Conservation (phyloP, 2,113 vertebrate genomes). For the Oreochromis niloticus region DNA sequence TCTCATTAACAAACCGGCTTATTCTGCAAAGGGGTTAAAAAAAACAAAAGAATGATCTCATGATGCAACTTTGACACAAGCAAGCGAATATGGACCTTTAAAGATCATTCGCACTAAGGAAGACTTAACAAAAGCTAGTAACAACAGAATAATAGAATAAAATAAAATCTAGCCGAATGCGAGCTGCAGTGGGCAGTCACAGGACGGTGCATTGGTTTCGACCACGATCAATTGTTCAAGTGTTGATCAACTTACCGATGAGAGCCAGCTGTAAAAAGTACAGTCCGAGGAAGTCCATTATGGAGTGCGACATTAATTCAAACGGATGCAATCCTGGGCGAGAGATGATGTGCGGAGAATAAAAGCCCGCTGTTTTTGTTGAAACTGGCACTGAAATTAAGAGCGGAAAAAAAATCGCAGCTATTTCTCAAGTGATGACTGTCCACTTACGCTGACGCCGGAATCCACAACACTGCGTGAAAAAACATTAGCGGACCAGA, state of each 20-base stretch:
- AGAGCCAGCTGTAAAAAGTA: slow-evolving; percentile 66
- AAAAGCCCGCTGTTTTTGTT: slow-evolving; percentile 15
- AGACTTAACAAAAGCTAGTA: not conserved
- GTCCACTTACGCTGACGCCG: slow-evolving; percentile 27
- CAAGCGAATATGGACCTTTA: not conserved
- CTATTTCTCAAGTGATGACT: slow-evolving; percentile 48
- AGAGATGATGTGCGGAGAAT: slow-evolving; percentile 11
- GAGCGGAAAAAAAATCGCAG: slow-evolving; percentile 20
- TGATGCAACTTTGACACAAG: slow-evolving; percentile 23
- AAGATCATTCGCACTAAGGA: not conserved
- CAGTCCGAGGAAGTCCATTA: slow-evolving; percentile 66
- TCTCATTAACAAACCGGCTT: not conserved
- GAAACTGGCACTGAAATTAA: slow-evolving; percentile 18
- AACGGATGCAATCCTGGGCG: slow-evolving; percentile 34
- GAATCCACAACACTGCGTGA: slow-evolving; percentile 44
- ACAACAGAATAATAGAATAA: not conserved
- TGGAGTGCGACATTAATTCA: slow-evolving; percentile 32
- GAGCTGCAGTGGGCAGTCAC: not conserved
- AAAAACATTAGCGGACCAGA: slow-evolving; percentile 8
- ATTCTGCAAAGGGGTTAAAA: not conserved
- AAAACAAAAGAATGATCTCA: not conserved
- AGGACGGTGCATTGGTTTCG: not conserved
- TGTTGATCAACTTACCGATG: slow-evolving; percentile 56
- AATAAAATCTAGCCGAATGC: not conserved
- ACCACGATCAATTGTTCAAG: not conserved